Evolutionary conservation across 2,797 vertebrate species (phyloP).

Genomic region (Squalus acanthias): DNA sequence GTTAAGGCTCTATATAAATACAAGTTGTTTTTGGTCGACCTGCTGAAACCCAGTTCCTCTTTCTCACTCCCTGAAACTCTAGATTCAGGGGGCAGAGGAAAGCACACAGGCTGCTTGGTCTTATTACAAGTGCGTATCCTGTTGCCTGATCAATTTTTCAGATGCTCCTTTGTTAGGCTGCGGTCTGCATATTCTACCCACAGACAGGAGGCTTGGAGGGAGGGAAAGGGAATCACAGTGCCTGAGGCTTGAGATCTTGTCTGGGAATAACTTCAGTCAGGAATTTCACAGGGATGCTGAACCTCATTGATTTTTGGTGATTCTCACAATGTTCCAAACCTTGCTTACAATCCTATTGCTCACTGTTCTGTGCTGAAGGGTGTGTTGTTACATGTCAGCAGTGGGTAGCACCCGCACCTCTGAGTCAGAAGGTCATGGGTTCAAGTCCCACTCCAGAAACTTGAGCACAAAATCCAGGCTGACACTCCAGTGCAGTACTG

Average conservation of each 20-base stretch:
- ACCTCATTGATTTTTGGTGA: not conserved
- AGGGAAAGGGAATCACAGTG: not conserved
- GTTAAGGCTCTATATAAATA: no score
- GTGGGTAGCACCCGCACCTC: not conserved
- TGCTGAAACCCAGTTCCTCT: not conserved
- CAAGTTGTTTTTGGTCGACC: not conserved
- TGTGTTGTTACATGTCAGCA: not conserved
- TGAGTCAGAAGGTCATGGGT: not conserved
- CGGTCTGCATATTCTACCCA: not conserved
- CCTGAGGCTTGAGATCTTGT: not conserved
- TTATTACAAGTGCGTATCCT: not conserved
- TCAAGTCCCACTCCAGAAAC: not conserved
- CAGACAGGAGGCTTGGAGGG: not conserved
- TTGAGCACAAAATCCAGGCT: not conserved
- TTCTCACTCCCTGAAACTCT: not conserved
- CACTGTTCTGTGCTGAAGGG: not conserved
- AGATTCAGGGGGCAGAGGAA: not conserved
- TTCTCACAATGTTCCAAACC: not conserved
- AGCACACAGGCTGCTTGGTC: not conserved
- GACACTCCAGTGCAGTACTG: not conserved
- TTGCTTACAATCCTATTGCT: not conserved
- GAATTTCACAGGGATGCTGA: not conserved
- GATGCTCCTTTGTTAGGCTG: not conserved
- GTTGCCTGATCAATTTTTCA: conserved; percentile 18
- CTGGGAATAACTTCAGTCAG: not conserved